Evolutionary conservation across 1,140 invertebrate species (phyloP), one percentile per base, ranked within the genome.

Genomic region (Bombus superbus): DNA sequence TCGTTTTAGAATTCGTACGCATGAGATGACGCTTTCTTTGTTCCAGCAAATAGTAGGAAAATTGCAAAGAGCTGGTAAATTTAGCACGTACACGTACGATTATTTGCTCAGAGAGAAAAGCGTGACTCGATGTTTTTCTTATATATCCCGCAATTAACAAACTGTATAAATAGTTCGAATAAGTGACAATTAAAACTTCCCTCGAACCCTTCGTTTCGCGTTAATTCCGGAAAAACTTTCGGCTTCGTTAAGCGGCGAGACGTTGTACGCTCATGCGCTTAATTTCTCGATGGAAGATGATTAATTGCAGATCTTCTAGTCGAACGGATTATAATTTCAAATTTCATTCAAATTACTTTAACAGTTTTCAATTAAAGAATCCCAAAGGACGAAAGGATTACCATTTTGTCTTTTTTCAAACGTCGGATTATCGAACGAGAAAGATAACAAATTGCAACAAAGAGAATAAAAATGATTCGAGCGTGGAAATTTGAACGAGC

Each of bases 151-250:
- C 47, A 57, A 75, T 75, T 75, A 75, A 75, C 47, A 57, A 75
- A 38, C 32, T n/a, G 44, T 42, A 28, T n/a, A 38, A 57, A 75
- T 15, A 75, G 11, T 28, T 57, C 10, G n/a, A 38, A 75, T 47
- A 75, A 75, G 57, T 11, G 38, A 76, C 74, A 76, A 59, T 76
- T 76, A 76, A 76, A 76, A 76, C 53, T 76, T 59, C n/a, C 73
- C 44, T 57, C 32, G 32, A 53, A 18, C 10, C 35, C 73, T 28
- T 28, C 73, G 73, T 53, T 32, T 28, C 25, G 47, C 47, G 47
- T 15, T 28, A 57, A 57, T 75, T 35, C 32, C 18, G 57, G 22
- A 75, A 57, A 57, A 57, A 74, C 44, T 74, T 74, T 53, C 32
- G n/a, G 10, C 72, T 74, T 74, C n/a, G 73, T 75, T 75, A 57